Evolutionary conservation across 1,140 invertebrate species (phyloP), one percentile per base, ranked within the genome.

Genomic region (Dysdera silvatica): DNA sequence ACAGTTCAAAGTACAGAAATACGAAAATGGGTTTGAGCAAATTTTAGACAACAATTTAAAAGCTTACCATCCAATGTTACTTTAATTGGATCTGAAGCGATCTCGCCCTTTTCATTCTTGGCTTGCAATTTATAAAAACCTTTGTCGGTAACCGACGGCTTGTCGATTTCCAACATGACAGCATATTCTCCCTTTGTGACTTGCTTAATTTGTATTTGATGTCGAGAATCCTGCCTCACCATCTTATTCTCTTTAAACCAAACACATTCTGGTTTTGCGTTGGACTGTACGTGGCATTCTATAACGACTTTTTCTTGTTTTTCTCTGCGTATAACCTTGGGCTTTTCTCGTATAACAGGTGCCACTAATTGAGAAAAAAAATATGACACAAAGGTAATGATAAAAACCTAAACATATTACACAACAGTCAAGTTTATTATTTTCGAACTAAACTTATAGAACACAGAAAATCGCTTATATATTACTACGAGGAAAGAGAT

Each of bases 101-200:
- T 89, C 79, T 94, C 89, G 61, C 91, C 91, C 75, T 95, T 94
- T 71, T 93, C 90, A 71, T 95, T 95, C 72, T 88, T 91, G 4
- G 91, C 91, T 0, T 93, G 83, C 59, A 95, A 78, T 76, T 94
- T 93, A 72, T 95, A 95, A 59, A 84, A 81, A 62, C 92, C 92
- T 74, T 89, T 91, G 71, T 95, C 91, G 20, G 76, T 77, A 67
- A 84, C 81, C 4, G 54, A 85, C 82, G 35, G 88, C 82, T 73
- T 89, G 79, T 94, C 68, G 47, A 75, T 75, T 53, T 75, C 74
- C 41, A 75, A 53, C 32, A 47, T 53, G 14, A 75, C 66, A 18
- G 73, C 56, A 28, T 69, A 74, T 59, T 74, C 70, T 12, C 72
- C 72, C 52, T 72, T 72, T 7, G 54, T 56, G 7, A 71, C 64